These are phyloP conservation scores for Harpegnathos saltator DNA, from an alignment of 1,140 invertebrate species.

Conservation along the genomic window DNA sequence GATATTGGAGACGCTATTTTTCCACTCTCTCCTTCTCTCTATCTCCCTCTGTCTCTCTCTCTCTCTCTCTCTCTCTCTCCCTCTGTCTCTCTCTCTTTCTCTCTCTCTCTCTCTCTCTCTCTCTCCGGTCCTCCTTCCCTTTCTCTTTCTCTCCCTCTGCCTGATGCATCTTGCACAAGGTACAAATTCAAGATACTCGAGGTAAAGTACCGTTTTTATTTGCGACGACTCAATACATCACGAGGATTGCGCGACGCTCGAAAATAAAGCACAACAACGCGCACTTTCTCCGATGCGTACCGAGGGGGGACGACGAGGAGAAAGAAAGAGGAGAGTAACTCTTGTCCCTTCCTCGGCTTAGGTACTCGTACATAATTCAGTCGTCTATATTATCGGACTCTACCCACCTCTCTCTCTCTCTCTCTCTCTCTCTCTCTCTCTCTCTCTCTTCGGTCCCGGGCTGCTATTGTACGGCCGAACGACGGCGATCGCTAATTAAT, in stretches of 20 bases:
- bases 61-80: no score
- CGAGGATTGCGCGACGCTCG: neutral
- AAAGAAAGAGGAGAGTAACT: neutral
- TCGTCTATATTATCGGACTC: conserved; percentile 17
- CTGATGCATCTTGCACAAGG: no score
- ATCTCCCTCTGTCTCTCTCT: no score
- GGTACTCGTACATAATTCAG: conserved; percentile 35
- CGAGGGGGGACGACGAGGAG: neutral
- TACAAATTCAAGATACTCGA: neutral
- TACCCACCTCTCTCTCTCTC: no score
- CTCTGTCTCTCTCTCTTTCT: no score
- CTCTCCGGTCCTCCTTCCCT: no score
- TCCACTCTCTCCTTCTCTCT: no score
- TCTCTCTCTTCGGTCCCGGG: no score
- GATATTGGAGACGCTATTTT: neutral
- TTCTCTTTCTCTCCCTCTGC: no score
- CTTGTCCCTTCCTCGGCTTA: conserved; percentile 8
- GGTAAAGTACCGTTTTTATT: neutral
- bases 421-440: no score
- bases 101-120: no score
- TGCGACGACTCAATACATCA: neutral
- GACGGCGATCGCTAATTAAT: conserved; percentile 54
- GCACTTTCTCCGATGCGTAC: conserved; percentile 11
- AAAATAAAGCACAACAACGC: conserved; percentile 11
- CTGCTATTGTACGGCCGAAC: conserved; percentile 15